These are phyloP conservation scores for Leptinotarsa tumamoca DNA, from an alignment of 2,888 invertebrate genomes.

Conservation along the genomic window DNA sequence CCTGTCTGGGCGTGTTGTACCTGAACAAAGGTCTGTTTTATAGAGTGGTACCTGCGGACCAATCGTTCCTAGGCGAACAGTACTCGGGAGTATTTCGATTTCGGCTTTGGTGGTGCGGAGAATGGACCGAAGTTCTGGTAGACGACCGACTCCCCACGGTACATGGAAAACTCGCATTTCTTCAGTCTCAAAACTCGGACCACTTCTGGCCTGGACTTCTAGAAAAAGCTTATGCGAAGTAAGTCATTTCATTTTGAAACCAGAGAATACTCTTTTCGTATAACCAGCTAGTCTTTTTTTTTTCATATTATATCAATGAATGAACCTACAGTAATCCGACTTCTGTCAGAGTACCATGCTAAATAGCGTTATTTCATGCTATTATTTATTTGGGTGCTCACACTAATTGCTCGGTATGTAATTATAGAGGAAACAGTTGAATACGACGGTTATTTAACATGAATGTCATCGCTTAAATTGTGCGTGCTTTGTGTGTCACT, in stretches of 20 bases:
- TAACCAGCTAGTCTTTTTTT: background rate
- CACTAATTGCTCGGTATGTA: background rate
- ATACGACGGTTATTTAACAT: background rate
- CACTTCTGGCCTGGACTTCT: constrained; percentile 91
- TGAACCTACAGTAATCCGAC: background rate
- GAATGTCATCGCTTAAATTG: constrained; percentile 4
- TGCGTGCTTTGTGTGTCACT: background rate
- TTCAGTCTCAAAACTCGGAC: constrained; percentile 83
- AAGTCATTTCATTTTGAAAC: constrained; percentile 60
- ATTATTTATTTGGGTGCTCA: constrained; percentile 4
- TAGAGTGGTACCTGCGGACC: constrained; percentile 91
- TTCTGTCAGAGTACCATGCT: background rate
- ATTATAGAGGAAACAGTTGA: background rate
- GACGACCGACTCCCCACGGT: constrained; percentile 92
- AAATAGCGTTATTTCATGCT: background rate
- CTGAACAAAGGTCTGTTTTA: constrained; percentile 90
- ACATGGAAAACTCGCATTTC: constrained; percentile 86
- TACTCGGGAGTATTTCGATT: constrained; percentile 89
- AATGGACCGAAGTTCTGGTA: constrained; percentile 90
- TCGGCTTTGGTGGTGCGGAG: constrained; percentile 93
- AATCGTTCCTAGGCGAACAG: constrained; percentile 77
- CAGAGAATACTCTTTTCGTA: background rate
- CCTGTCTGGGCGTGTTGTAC: constrained; percentile 87
- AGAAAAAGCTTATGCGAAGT: constrained; percentile 95
- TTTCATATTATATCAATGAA: too few species aligned